A percentile compares a stretch with the other conserved stretches of the same genome.
phyloP scores from a whole-genome alignment of 2,113 vertebrate genomes.

The Acanthochromis polyacanthus region DNA sequence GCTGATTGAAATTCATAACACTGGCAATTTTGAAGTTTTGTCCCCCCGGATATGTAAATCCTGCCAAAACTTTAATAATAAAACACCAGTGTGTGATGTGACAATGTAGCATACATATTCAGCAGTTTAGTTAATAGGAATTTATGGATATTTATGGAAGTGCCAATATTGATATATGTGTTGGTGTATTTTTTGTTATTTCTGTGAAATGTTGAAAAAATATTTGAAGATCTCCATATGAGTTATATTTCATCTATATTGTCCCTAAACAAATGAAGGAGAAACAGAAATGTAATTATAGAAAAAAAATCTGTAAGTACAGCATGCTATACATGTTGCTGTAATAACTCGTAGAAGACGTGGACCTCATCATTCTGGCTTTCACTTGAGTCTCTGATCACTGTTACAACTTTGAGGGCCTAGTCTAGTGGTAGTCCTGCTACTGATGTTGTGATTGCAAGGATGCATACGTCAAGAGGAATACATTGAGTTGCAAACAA shows the following conservation, averaged over 20 bases:
- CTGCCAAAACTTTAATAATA: constrained; percentile 7
- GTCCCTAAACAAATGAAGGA: background rate
- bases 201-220: background rate
- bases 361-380: background rate
- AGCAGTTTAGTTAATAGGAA: background rate
- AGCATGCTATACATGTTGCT: background rate
- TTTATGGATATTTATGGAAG: background rate
- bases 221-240: background rate
- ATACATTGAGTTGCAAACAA: background rate
- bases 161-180: background rate
- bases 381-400: constrained; percentile 26
- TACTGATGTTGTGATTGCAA: constrained; percentile 1
- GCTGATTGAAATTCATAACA: constrained; percentile 45
- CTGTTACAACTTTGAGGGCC: background rate
- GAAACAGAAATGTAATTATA: background rate
- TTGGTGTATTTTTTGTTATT: background rate
- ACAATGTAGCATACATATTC: constrained; percentile 12
- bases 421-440: background rate
- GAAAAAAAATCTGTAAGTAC: background rate
- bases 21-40: background rate
- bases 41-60: constrained; percentile 27
- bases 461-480: background rate
- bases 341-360: background rate
- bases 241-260: background rate
- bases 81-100: background rate